Conservation (phyloP, 2,797 vertebrate species). For the Hephaestus fuliginosus region DNA sequence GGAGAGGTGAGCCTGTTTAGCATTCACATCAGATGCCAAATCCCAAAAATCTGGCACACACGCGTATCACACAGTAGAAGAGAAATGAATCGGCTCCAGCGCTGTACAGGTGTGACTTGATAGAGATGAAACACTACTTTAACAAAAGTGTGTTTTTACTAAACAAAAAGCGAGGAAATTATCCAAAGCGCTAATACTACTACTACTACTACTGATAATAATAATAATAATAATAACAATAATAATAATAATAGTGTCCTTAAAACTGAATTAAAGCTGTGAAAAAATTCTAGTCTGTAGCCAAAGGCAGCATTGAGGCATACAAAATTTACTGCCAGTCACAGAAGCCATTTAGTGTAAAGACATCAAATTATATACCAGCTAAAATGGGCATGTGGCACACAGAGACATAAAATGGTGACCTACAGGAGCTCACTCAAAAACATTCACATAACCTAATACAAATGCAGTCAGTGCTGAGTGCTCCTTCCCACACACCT, state of each 20-base stretch:
- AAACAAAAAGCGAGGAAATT: constrained; percentile 7
- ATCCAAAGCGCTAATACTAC: neutral
- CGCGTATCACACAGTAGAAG: constrained; percentile 16
- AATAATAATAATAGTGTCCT: too few relatives aligned
- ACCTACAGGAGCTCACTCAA: constrained; percentile 46
- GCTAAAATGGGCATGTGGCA: constrained; percentile 62
- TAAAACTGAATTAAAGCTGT: neutral
- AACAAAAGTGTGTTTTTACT: neutral
- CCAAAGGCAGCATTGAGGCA: constrained; percentile 14
- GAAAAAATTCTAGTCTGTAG: neutral
- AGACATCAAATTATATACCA: constrained; percentile 44
- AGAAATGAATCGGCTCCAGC: constrained; percentile 8
- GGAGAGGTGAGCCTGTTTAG: constrained; percentile 34
- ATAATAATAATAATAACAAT: too few relatives aligned
- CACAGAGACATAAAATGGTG: constrained; percentile 50
- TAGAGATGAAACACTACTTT: constrained; percentile 2
- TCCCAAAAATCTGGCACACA: constrained; percentile 23
- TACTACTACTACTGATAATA: too few relatives aligned
- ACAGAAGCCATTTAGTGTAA: constrained; percentile 47
- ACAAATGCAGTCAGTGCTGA: constrained; percentile 58
- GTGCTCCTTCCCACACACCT: constrained; percentile 71
- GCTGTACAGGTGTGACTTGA: constrained; percentile 4
- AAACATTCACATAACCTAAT: constrained; percentile 53
- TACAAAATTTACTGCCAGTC: constrained; percentile 46
- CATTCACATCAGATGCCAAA: constrained; percentile 47